Evolutionary conservation across 2,113 vertebrate genomes (phyloP).

Genomic region (Entomyzon cyanotis): DNA sequence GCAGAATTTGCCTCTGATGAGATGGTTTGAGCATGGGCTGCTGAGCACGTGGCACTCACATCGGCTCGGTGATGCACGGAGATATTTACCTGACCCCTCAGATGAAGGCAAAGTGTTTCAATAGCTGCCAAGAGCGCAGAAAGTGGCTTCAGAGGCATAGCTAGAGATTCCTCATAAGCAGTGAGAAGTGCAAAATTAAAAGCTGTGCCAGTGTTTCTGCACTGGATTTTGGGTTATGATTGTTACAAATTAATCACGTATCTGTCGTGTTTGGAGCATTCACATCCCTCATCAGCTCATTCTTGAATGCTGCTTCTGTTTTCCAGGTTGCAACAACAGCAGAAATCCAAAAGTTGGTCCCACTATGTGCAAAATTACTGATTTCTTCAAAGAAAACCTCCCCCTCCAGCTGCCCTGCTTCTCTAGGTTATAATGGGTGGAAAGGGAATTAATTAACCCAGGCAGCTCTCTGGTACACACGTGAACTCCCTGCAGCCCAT

Average conservation of each 20-base stretch:
- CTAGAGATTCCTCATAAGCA: neutral
- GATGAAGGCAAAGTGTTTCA: neutral
- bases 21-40: neutral
- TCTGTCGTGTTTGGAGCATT: neutral
- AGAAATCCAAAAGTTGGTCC: conserved; percentile 25
- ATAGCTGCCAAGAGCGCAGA: neutral
- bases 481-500: conserved; percentile 1
- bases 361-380: conserved; percentile 31
- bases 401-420: conserved; percentile 50
- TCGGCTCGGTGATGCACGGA: neutral
- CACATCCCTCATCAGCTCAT: neutral
- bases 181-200: neutral
- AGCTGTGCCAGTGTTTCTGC: neutral
- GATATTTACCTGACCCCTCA: neutral
- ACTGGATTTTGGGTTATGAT: neutral
- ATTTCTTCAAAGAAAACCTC: conserved; percentile 53
- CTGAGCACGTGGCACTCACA: neutral
- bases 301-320: neutral
- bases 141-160: neutral
- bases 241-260: neutral
- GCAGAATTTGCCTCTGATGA: neutral
- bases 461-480: conserved; percentile 23
- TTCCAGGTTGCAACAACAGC: neutral
- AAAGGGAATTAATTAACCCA: conserved; percentile 66
- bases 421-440: conserved; percentile 13